A percentile compares a stretch with the other conserved stretches of the same genome.
Evolutionary conservation across 1,140 invertebrate genomes (phyloP).

Genomic region (Gryon sp.): DNA sequence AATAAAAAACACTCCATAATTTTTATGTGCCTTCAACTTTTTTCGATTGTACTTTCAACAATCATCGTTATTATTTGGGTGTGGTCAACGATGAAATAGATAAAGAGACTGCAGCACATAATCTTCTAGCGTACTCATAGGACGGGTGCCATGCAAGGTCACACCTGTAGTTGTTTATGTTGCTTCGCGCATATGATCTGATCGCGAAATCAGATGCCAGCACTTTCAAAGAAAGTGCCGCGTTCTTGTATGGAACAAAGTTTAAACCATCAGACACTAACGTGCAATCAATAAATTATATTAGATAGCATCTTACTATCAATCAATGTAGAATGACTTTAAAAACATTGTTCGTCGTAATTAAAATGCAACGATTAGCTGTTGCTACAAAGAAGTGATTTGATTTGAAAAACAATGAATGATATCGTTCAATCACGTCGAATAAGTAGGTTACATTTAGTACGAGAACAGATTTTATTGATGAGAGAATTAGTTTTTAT

Average conservation of each 20-base stretch:
- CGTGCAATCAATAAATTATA: conserved; percentile 17
- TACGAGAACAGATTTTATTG: conserved; percentile 5
- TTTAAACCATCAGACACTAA: conserved; percentile 1
- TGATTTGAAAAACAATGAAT: not conserved
- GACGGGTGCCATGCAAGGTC: conserved; percentile 54
- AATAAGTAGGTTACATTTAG: not conserved
- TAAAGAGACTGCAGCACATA: conserved; percentile 30
- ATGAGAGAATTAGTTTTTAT: conserved; percentile 8
- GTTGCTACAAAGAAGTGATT: not conserved
- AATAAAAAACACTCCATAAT: conserved; percentile 18
- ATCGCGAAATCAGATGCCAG: not conserved
- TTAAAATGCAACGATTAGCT: not conserved
- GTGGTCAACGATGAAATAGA: conserved; percentile 60
- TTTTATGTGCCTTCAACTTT: conserved; percentile 40
- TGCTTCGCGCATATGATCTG: not conserved
- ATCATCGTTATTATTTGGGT: conserved; percentile 54
- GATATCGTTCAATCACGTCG: not conserved
- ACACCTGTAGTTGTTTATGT: not conserved
- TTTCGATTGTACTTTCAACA: conserved; percentile 23
- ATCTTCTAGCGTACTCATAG: conserved; percentile 18
- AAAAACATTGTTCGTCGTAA: conserved; percentile 8
- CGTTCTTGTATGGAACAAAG: conserved; percentile 16
- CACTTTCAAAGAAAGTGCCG: conserved; percentile 33
- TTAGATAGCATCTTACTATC: conserved; percentile 9
- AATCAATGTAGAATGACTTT: conserved; percentile 19